Conservation (phyloP, 2,113 vertebrate genomes). For the Cyanocitta stelleri region DNA sequence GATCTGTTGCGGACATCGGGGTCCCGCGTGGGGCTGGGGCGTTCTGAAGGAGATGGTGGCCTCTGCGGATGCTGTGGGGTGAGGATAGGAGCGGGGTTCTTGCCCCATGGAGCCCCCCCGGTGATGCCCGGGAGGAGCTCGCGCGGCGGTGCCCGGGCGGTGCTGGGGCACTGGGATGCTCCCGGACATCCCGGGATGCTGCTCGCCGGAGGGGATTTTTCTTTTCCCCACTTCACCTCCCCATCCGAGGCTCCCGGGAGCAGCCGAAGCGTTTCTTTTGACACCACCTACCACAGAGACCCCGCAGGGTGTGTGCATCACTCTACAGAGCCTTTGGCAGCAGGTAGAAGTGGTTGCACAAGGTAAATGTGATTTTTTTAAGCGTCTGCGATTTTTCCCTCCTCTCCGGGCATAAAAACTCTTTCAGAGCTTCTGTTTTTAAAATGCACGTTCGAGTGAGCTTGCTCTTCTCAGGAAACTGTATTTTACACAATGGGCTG, state of each 20-base stretch:
- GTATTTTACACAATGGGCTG: neutral
- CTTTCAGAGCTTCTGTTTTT: neutral
- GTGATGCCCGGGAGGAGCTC: neutral
- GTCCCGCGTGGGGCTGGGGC: neutral
- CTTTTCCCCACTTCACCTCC: neutral
- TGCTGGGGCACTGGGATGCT: neutral
- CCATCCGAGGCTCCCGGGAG: neutral
- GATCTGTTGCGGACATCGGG: neutral
- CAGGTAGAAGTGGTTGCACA: neutral
- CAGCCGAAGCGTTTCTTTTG: too few relatives aligned
- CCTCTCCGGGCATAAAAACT: neutral
- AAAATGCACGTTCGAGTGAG: accelerated
- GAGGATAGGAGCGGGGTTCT: neutral
- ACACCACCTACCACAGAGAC: too few relatives aligned
- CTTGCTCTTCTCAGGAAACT: neutral
- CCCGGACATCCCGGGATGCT: neutral
- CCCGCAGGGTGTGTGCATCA: neutral
- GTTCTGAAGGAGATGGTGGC: neutral
- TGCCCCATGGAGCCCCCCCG: accelerated
- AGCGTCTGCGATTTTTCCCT: neutral
- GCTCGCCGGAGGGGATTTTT: neutral
- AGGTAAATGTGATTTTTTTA: neutral
- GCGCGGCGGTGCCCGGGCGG: neutral
- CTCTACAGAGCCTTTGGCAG: accelerated
- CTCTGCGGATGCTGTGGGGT: accelerated